Evolutionary conservation across 2,113 vertebrate species (phyloP).

Genomic region (Spea multiplicata): DNA sequence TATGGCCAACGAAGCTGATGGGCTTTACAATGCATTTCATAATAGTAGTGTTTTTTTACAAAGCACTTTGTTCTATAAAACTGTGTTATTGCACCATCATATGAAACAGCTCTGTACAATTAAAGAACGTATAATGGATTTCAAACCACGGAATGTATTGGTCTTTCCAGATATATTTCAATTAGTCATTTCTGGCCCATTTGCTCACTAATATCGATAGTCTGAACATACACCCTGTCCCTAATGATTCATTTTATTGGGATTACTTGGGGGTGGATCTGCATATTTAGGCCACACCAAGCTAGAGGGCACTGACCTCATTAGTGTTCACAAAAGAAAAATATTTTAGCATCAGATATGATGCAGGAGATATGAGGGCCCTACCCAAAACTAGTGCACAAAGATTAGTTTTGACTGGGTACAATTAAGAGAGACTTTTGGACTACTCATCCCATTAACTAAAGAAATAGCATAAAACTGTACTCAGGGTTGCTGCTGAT

Average conservation of each 20-base stretch:
- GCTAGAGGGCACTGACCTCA: slow-evolving; percentile 23
- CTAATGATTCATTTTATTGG: background rate
- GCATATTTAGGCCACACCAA: slow-evolving; percentile 1
- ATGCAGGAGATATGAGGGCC: background rate
- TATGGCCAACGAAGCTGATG: too few relatives aligned
- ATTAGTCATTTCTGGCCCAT: slow-evolving; percentile 5
- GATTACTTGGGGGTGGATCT: slow-evolving; percentile 12
- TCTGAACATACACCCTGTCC: slow-evolving; percentile 20
- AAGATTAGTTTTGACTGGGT: background rate
- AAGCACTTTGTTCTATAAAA: too few relatives aligned
- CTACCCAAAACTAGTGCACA: background rate
- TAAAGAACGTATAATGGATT: too few relatives aligned
- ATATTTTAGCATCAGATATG: background rate
- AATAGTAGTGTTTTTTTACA: too few relatives aligned
- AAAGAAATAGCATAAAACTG: too few relatives aligned
- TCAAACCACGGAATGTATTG: background rate
- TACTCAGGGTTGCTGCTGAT: too few relatives aligned
- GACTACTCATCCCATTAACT: too few relatives aligned
- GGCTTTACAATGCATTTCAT: too few relatives aligned
- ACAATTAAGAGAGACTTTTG: too few relatives aligned
- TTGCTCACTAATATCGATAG: background rate
- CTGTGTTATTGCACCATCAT: too few relatives aligned
- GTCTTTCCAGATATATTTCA: background rate
- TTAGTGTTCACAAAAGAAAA: slow-evolving; percentile 5
- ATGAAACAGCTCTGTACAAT: too few relatives aligned